Evolutionary conservation across 2,113 vertebrate species (phyloP), one percentile per base, ranked within the genome.

Genomic region (Bubo blakistoni): DNA sequence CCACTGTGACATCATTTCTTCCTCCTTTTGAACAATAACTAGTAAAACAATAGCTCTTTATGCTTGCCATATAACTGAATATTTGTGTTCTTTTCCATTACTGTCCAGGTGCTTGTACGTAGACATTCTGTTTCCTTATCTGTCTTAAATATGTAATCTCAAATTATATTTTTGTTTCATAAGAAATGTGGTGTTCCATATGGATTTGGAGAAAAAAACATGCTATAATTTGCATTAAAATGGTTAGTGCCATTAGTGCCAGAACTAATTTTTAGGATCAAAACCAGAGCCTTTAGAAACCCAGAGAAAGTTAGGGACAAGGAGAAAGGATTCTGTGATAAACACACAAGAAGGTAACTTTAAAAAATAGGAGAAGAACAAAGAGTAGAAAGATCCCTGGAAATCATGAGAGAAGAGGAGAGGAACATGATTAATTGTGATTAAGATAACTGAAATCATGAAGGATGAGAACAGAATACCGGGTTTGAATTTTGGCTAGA

Each of bases 31-130:
- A 95, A 91, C 85, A 95, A 90, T 65, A 81, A 46, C 46, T 66
- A 11, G 66, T 49, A 62, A 82, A 94, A 96, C 89, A 96, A 95
- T 85, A 59, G 86, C n/a, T 94, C 92, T 91, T 94, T 78, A 7
- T 89, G 55, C 40, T 73, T 94, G 61, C 58, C n/a, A 42, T 44
- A 2, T 19, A 36, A 88, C 30, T 34, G 36, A 58, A 42, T 82
- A 81, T 52, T 95, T 81, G 17, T 89, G 70, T 69, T 93, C 27
- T 88, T 95, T 93, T 88, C 81, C 92, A 18, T 34, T 86, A 36
- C 63, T 77, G 55, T 61, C 74, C 94, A 90, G 93, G 94, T 95
- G 87, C 51, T 90, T 85, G 65, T 61, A 49, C 81, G 92, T 91
- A 78, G 36, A 85, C 36, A 16, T 65, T 89, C 40, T 59, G 15